Conservation (phyloP, 2,113 vertebrate species). For the Ceratotherium simum region DNA sequence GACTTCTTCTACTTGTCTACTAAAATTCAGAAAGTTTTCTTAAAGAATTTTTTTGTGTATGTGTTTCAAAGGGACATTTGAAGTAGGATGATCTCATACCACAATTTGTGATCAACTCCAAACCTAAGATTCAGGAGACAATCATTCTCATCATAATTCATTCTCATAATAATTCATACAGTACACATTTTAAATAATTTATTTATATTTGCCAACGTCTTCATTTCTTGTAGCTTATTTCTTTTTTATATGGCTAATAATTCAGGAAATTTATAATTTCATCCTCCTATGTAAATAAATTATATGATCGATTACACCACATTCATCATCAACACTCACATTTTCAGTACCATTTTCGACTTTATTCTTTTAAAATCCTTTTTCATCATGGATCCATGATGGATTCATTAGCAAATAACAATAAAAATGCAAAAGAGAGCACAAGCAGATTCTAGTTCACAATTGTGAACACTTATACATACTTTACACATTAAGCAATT, state of each 20-base stretch:
- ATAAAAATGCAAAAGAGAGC: not conserved
- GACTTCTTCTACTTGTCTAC: not conserved
- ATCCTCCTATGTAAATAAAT: not conserved
- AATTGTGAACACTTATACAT: not conserved
- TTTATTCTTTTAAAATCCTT: not conserved
- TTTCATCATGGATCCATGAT: not conserved
- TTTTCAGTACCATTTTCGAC: not conserved
- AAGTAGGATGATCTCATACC: not conserved
- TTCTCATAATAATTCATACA: not conserved
- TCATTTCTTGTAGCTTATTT: not conserved
- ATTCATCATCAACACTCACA: not conserved
- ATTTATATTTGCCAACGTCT: not conserved
- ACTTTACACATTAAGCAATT: not conserved
- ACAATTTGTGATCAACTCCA: not conserved
- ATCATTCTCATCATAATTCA: too few species aligned
- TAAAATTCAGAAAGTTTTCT: constrained; percentile 21
- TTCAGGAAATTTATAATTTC: not conserved
- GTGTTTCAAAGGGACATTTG: not conserved
- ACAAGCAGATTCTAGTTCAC: not conserved
- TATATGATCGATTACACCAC: not conserved
- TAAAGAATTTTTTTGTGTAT: not conserved
- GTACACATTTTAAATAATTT: not conserved
- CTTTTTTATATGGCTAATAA: not conserved
- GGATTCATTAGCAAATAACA: not conserved
- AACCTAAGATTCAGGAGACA: not conserved